These are phyloP conservation scores for Drosophila carrolli DNA, from an alignment of 1,140 invertebrate genomes.

Conservation along the genomic window DNA sequence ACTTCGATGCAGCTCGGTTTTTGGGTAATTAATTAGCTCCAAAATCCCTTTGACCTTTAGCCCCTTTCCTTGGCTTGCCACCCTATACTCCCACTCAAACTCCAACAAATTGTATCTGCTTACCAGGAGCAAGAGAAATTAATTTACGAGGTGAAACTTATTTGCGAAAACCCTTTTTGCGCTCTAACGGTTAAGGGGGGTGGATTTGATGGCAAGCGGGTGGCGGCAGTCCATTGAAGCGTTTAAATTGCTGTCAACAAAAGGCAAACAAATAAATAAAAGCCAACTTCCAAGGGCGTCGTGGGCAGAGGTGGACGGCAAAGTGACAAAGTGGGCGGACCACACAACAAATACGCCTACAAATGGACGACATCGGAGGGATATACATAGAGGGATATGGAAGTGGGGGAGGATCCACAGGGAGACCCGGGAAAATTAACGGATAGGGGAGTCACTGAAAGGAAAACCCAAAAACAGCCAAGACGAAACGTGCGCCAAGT, in stretches of 20 bases:
- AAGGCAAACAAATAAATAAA: constrained; percentile 82
- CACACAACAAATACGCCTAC: constrained; percentile 69
- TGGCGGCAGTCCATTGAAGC: constrained; percentile 68
- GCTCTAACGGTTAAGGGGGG: constrained; percentile 35
- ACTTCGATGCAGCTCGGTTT: constrained; percentile 12
- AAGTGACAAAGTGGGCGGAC: constrained; percentile 59
- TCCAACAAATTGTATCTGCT: constrained; percentile 67
- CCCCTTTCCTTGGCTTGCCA: constrained; percentile 35
- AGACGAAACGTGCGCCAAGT: constrained; percentile 59
- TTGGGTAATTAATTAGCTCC: constrained; percentile 50
- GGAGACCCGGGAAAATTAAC: constrained; percentile 14
- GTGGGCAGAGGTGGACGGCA: constrained; percentile 29
- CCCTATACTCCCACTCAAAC: neutral
- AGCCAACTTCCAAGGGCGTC: constrained; percentile 49
- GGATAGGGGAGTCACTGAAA: constrained; percentile 6
- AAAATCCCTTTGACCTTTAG: constrained; percentile 47
- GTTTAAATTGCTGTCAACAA: constrained; percentile 82
- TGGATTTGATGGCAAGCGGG: neutral
- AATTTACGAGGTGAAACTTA: constrained; percentile 82
- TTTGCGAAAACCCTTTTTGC: constrained; percentile 79
- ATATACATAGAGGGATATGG: neutral
- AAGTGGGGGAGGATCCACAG: neutral
- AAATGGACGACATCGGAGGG: constrained; percentile 48
- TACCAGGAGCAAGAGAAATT: constrained; percentile 59
- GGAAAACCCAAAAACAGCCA: constrained; percentile 55